Evolutionary conservation across 2,888 invertebrate species (phyloP), one percentile per base, ranked within the genome.

Genomic region (Neria commutata): DNA sequence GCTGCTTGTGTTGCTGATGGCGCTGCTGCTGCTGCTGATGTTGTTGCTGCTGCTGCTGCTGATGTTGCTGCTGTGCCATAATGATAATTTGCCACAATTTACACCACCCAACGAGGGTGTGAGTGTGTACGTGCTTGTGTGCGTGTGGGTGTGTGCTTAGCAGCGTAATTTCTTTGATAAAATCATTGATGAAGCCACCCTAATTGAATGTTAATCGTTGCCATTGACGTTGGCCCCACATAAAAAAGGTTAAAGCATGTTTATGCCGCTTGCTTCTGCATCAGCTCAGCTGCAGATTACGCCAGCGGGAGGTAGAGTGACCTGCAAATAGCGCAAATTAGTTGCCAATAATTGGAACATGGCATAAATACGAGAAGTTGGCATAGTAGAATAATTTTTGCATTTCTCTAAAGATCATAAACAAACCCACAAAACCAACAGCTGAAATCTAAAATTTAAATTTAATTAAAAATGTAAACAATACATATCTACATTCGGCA

Each of bases 181-280:
- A 76, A 76, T 76, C 75, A 76, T 72, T 71, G 69, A 73, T 71
- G 70, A 67, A 72, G 67, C 71, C 68, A 70, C 67, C 70, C 73
- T 74, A 74, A 76, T 77, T 76, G 75, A 77, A 76, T 75, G 70
- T 71, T 77, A 71, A 75, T 74, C 75, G 75, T 67, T 73, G 68
- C 60, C 70, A 71, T 69, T 70, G 70, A 71, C 72, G 69, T 72
- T 68, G 72, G 67, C 68, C n/a, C n/a, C n/a, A n/a, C 67, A 71
- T 71, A 72, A 42, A 42, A 37, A 42, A 19, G 42, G 14, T 42
- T 19, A 17, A 21, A 42, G 14, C 19, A 42, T 42, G 42, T 42
- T 10, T 6, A 29, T 6, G 6, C 29, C 29, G 29, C 29, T 11
- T 8, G 6, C 6, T 8, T 6, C 29, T 8, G 29, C 29, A 29